Percentiles rank a stretch among this genome's conserved stretches.
Conservation (phyloP, 1,140 invertebrate genomes). For the Odontomachus brunneus region DNA sequence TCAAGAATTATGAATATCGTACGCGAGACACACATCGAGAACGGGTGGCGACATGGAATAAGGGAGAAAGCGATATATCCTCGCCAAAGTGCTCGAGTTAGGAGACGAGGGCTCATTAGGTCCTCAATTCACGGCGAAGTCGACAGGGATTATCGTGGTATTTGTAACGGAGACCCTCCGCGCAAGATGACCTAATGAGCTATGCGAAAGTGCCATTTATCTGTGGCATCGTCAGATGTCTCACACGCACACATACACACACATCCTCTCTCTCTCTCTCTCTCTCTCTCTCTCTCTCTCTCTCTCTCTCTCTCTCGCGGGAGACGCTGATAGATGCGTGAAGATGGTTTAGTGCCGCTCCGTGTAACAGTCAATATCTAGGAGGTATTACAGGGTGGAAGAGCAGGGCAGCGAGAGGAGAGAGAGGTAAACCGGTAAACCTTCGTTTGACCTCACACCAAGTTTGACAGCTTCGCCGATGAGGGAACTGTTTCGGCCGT, state of each 20-base stretch:
- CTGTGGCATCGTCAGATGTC: neutral
- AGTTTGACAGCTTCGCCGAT: slow-evolving; percentile 29
- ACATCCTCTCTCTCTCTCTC: no score
- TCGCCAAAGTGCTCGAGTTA: neutral
- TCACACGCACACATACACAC: no score
- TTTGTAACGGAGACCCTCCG: neutral
- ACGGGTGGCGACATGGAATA: no score
- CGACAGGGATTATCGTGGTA: neutral
- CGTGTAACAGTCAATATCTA: slow-evolving; percentile 4
- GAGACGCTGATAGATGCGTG: slow-evolving; percentile 8
- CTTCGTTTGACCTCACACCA: neutral
- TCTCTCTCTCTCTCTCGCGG: neutral
- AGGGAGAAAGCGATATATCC: no score
- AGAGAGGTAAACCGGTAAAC: slow-evolving; percentile 3
- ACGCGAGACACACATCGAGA: neutral
- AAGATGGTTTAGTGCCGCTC: neutral
- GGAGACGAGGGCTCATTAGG: neutral
- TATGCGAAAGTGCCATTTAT: slow-evolving; percentile 14
- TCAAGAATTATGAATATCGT: neutral
- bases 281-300: no score
- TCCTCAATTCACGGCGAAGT: neutral
- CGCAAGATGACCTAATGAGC: slow-evolving; percentile 8
- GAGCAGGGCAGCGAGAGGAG: neutral
- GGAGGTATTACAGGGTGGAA: neutral
- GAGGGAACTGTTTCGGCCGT: slow-evolving; percentile 8